Evolutionary conservation across 2,113 vertebrate genomes (phyloP).

Genomic region (Chloroceryle aenea): DNA sequence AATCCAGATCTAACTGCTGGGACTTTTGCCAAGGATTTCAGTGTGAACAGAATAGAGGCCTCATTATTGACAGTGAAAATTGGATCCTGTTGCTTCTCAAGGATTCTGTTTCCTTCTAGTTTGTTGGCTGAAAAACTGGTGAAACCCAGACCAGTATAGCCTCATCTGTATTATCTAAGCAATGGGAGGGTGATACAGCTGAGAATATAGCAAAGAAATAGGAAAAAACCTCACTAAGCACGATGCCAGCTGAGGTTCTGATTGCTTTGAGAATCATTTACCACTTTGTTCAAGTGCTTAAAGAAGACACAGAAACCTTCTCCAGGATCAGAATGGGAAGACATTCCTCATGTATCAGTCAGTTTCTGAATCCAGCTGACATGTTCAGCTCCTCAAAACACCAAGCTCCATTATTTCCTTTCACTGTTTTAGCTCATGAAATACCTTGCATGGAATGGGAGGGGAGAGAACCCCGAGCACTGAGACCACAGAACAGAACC

Average conservation of each 20-base stretch:
- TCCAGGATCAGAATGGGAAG: neutral
- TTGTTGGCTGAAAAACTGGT: neutral
- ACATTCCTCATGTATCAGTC: neutral
- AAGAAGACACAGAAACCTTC: neutral
- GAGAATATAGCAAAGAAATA: neutral
- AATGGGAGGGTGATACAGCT: neutral
- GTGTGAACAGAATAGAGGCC: neutral
- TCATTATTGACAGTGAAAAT: slow-evolving; percentile 31
- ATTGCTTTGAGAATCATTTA: neutral
- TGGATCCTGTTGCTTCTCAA: slow-evolving; percentile 19
- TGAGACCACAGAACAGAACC: neutral
- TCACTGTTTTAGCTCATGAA: neutral
- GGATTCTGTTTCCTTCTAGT: slow-evolving; percentile 14
- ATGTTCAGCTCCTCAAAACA: neutral
- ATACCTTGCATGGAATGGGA: neutral
- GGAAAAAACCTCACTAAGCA: neutral
- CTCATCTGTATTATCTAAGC: neutral
- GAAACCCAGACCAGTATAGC: neutral
- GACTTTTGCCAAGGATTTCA: slow-evolving; percentile 34
- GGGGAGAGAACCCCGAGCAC: neutral
- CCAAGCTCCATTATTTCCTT: neutral
- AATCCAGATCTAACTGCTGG: slow-evolving; percentile 41
- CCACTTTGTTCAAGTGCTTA: neutral
- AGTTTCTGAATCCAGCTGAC: neutral
- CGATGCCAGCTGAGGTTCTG: neutral